Conservation (phyloP, 2,888 invertebrate species). For the Hirtodrosophila confusa region DNA sequence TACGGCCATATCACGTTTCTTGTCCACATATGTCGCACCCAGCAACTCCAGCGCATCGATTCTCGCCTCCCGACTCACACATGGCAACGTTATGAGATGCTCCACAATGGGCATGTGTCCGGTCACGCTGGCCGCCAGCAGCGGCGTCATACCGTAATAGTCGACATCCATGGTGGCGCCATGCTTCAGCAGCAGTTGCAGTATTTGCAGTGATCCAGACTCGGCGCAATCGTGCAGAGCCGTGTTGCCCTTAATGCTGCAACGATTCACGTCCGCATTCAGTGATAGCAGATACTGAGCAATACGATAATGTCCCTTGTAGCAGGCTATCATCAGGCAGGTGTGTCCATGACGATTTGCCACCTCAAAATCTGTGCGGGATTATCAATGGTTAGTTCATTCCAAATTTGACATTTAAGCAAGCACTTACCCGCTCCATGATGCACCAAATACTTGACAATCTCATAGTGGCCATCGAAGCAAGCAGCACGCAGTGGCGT, state of each 20-base stretch:
- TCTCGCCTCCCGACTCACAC: constrained; percentile 90
- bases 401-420: background rate
- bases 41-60: constrained; percentile 96
- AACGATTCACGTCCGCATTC: constrained; percentile 96
- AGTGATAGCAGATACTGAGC: constrained; percentile 94
- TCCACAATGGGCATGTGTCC: constrained; percentile 97
- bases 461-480: constrained; percentile 97
- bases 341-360: constrained; percentile 98
- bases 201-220: constrained; percentile 95
- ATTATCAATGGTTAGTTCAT: background rate
- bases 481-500: constrained; percentile 97
- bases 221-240: constrained; percentile 99
- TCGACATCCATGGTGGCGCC: constrained; percentile 97
- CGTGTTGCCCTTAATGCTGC: constrained; percentile 95
- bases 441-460: constrained; percentile 95
- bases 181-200: constrained; percentile 93
- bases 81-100: constrained; percentile 91
- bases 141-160: constrained; percentile 98
- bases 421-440: constrained; percentile 90
- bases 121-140: constrained; percentile 95
- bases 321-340: constrained; percentile 99
- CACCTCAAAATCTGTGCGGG: constrained; percentile 93
- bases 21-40: constrained; percentile 98
- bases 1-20: constrained; percentile 96
- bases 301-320: constrained; percentile 96